Base-by-base conservation (phyloP, 2,888 invertebrate genomes). In the Miltochrista miniata region DNA sequence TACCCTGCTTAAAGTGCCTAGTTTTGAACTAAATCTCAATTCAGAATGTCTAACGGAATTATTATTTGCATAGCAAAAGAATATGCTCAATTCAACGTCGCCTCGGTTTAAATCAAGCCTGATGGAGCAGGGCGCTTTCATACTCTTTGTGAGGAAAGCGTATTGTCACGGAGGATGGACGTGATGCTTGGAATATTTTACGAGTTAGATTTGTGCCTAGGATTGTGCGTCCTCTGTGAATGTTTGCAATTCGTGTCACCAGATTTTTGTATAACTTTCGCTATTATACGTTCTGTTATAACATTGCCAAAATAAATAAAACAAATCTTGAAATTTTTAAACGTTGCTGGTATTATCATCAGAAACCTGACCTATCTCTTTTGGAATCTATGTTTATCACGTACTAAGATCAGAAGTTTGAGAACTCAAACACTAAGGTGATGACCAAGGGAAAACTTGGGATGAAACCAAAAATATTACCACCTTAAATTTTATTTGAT, bases 81-180 rank as follows among this genome's bases (percentile, higher is more conserved):
- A 66, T 63, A 54, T 51, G 48, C 54, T 41, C 55, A 56, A 56
- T 55, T 56, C 59, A 53, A 48, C 54, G 51, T 34, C 45, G 54
- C 58, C 33, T 51, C 42, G 31, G 30, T 68, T 69, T 59, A 72
- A 76, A 76, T 74, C 72, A 71, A 64, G 69, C 70, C 66, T 61
- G 64, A 65, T 67, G 65, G 55, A 47, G 33, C 44, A 61, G 63
- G 65, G 60, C 62, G 61, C 69, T 71, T 74, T 67, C 68, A 68
- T 55, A 51, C 51, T 67, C 72, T 74, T 81, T 79, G 74, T 74
- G 30, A 49, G 64, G 53, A 62, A 67, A 65, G 72, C 61, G 68
- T 72, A 74, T 70, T 75, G 69, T 67, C 56, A 54, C 48, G 34
- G 18, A 48, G 37, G 49, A 60, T 24, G 5, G 5, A 24, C 5